Evolutionary conservation across 1,140 invertebrate species (phyloP), one percentile per base, ranked within the genome.

Genomic region (Heliconius nattereri): DNA sequence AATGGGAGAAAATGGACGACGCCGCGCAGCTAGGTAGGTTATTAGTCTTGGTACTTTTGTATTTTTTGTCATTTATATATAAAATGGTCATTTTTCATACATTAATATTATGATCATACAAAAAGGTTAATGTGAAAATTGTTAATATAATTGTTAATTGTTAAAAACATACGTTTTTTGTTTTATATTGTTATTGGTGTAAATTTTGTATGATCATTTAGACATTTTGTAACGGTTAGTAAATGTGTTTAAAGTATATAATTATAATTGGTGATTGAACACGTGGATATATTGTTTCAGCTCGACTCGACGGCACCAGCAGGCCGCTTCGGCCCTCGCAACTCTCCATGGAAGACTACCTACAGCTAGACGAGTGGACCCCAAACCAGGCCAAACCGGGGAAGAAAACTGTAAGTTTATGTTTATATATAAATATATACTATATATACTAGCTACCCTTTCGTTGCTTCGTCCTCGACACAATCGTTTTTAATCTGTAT

Each of bases 271-370:
- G 13, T 66, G 23, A 66, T 29, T 66, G 13, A 66, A 66, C 37
- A 76, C 71, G 49, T 77, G 13, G 77, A 83, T 90, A 88, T 81
- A 85, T 93, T 95, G 84, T 96, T 96, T 11, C 94, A 99, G 98
- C 98, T 88, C 97, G 97, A 82, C 95, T 99, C 91, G 98, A 99
- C 95, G 98, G 98, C 75, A 96, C 95, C 83, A 96, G 89, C 91
- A 96, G 96, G 86, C 96, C 96, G 2, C 95, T 96, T 54, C 95
- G 95, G 49, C 86, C 94, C 19, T 94, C 94, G 37, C 93, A 95
- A 81, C 94, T 96, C 81, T 97, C 97, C 79, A 98, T 99, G 96
- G 98, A 98, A 93, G 98, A 99, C 89, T 99, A 98, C 95, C 95
- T 99, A 75, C 97, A 98, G 94, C 92, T 98, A 92, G 97, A 98